Percentiles rank a stretch among this genome's conserved stretches.
phyloP scores from a whole-genome alignment of 2,113 vertebrate species.

The Xiphophorus hellerii region DNA sequence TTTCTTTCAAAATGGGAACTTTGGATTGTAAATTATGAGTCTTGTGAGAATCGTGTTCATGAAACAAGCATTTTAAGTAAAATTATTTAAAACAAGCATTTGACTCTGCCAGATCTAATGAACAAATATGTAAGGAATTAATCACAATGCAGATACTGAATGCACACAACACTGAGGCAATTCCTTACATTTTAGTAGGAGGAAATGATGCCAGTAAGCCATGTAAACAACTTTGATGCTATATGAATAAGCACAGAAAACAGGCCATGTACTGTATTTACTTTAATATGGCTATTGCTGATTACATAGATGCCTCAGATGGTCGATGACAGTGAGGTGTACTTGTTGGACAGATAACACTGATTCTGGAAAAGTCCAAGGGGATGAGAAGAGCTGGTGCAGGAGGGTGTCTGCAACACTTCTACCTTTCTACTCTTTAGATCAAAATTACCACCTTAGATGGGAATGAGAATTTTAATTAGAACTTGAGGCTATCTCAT shows the following conservation, averaged over 20 bases:
- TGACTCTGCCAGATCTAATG: neutral
- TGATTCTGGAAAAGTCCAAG: slow-evolving; percentile 60
- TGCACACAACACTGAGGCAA: too few species aligned
- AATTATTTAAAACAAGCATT: too few species aligned
- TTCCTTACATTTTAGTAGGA: too few species aligned
- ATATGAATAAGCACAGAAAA: too few species aligned
- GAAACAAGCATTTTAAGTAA: too few species aligned
- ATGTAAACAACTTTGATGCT: too few species aligned
- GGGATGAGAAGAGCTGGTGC: slow-evolving; percentile 1
- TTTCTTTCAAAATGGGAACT: too few species aligned
- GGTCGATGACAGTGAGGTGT: slow-evolving; percentile 49
- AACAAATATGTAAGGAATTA: neutral
- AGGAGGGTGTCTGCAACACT: slow-evolving; percentile 52
- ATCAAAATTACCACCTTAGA: slow-evolving; percentile 78
- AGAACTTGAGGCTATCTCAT: slow-evolving; percentile 77
- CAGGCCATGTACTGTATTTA: too few species aligned
- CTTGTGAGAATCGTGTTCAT: too few species aligned
- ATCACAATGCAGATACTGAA: neutral
- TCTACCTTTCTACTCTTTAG: slow-evolving; percentile 70
- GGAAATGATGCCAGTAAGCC: too few species aligned
- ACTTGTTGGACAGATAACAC: slow-evolving; percentile 60
- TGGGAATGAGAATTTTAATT: slow-evolving; percentile 78
- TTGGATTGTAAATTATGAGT: too few species aligned
- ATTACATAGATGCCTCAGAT: neutral
- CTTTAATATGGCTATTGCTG: too few species aligned